Base-by-base conservation (phyloP, 2,797 vertebrate species). In the Huso huso region DNA sequence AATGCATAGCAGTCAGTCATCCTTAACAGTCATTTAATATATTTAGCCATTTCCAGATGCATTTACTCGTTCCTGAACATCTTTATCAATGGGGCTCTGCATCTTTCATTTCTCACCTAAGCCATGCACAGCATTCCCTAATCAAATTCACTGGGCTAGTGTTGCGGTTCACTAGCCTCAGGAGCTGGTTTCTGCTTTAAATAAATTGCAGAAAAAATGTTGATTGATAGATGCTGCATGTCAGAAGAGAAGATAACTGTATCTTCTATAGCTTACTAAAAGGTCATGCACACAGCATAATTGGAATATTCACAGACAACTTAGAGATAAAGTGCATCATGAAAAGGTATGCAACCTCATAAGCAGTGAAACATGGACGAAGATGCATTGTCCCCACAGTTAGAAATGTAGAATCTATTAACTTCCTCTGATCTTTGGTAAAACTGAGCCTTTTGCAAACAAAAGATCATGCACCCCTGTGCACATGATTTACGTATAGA, bases 191-290 rank as follows among this genome's bases (percentile, higher is more conserved):
- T 90, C 89, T 90, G 88, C 88, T 82, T 89, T 90, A 86, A 90
- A 91, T 91, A 91, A 91, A 91, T 91, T 90, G 89, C 82, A 58
- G 84, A 84, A 90, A 87, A 90, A 87, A 86, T 86, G 81, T 90
- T 97, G 95, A 99, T 94, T 96, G 95, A 96, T 96, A 95, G 93
- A 93, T 85, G 88, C 89, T 81, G 88, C 85, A 84, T 94, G 93
- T 95, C 92, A 94, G 84, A 89, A 88, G 88, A 89, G 91, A 90
- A 95, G 94, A 97, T 95, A 96, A 95, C 93, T 95, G 90, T 94
- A 95, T 95, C 93, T 92, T 90, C 91, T 84, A 86, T 88, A 86
- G 91, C 92, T 93, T 92, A 90, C 89, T 91, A 89, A 94, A 99
- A 99, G 95, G 95, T 99, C 95, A 96, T 87, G 90, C 90, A 89